Base-by-base conservation (phyloP, 2,888 invertebrate genomes). In the Cerceris ruficornis region DNA sequence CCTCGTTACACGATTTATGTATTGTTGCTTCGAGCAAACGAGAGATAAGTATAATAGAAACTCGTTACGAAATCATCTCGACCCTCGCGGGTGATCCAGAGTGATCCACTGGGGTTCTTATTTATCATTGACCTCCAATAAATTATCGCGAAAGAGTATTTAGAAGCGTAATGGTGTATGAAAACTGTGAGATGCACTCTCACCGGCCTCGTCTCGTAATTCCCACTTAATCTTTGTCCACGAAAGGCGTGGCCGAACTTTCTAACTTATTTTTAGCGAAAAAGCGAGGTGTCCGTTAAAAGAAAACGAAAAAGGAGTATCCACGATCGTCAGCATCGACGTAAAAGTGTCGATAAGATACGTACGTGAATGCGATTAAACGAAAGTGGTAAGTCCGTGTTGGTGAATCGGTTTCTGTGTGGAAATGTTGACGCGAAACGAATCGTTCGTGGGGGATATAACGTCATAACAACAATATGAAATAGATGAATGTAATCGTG, bases 81-180 rank as follows among this genome's bases (percentile, higher is more conserved):
- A 76, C 67, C 52, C 70, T 70, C 80, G 46, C 61, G 59, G 46
- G 15, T 60, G 46, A 77, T 60, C 54, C 46, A 60, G n/a, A 59
- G 5, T 61, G 67, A 83, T 77, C 67, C 64, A 81, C 75, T 85
- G 85, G 85, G 81, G 85, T 83, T 85, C 81, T 70, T 42, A 41
- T 62, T 85, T 83, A 85, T 85, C 85, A 58, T 2, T 85, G 85
- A 85, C 85, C 81, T 62, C 59, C 17, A 74, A 66, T 78, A 77
- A 76, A 67, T 80, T 71, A 79, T 82, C 69, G 11, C 13, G 6
- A 55, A 15, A 41, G 62, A 57, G 64, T 65, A 72, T 60, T 70
- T 60, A 66, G 9, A 28, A 68, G 13, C 54, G 17, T 54, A 46
- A 50, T 42, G 58, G 43, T 14, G 13, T 52, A 64, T 68, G 55